phyloP scores from a whole-genome alignment of 2,797 vertebrate genomes.

The Thalassophryne amazonica region DNA sequence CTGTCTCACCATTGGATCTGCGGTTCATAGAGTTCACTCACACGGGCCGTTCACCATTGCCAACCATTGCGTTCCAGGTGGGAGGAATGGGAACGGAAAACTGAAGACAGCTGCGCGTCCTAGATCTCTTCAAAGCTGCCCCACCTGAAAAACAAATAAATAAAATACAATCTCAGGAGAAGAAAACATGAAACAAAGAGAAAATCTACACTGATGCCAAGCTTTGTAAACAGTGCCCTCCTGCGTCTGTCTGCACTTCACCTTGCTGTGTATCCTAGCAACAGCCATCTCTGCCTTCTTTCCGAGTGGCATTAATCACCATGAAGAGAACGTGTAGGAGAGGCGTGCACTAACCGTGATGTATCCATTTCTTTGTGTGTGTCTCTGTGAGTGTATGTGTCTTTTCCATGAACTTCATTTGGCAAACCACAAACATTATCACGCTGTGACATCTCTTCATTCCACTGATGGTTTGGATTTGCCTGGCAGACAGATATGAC shows the following conservation, averaged over 20 bases:
- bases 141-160: constrained; percentile 19
- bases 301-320: constrained; percentile 80
- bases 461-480: background rate
- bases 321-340: constrained; percentile 74
- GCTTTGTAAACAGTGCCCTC: constrained; percentile 50
- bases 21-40: constrained; percentile 80
- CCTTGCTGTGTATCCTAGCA: constrained; percentile 84
- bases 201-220: constrained; percentile 37
- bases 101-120: constrained; percentile 7
- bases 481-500: background rate
- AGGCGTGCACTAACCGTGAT: constrained; percentile 44
- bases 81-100: constrained; percentile 36
- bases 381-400: no score
- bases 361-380: constrained; percentile 51
- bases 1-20: constrained; percentile 86
- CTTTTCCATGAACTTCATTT: constrained; percentile 1
- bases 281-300: constrained; percentile 78
- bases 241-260: constrained; percentile 70
- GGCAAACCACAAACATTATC: no score
- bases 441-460: no score
- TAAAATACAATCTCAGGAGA: constrained; percentile 3
- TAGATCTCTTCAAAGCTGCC: constrained; percentile 10
- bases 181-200: constrained; percentile 44
- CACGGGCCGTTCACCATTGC: constrained; percentile 73
- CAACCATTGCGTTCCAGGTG: constrained; percentile 78